These are phyloP conservation scores for Mimumesa dahlbomi DNA, from an alignment of 2,888 invertebrate genomes.

Conservation along the genomic window DNA sequence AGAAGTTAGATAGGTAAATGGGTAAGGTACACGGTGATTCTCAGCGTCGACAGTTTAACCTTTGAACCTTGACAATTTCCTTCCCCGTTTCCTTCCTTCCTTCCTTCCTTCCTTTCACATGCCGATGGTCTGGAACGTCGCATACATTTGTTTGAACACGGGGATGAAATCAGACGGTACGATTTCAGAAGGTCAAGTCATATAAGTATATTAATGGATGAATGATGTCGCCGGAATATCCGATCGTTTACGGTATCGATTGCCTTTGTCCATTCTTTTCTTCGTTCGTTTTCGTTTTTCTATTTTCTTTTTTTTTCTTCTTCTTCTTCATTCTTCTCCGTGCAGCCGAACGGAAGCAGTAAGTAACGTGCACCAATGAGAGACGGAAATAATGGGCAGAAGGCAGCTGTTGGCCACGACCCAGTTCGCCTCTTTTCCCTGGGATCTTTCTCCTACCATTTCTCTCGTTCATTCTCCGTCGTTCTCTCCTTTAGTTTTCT, in stretches of 20 bases:
- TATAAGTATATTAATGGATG: conserved; percentile 38
- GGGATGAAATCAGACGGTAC: neutral
- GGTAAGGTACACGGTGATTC: too few relatives aligned
- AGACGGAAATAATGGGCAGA: conserved; percentile 62
- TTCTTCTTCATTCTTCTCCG: conserved; percentile 37
- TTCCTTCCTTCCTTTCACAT: neutral
- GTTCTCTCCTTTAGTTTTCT: conserved; percentile 29
- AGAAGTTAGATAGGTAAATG: too few relatives aligned
- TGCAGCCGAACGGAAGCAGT: conserved; percentile 55
- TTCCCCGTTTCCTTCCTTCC: neutral
- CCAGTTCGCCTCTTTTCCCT: conserved; percentile 60
- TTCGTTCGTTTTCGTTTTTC: too few relatives aligned
- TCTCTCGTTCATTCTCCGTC: conserved; percentile 36
- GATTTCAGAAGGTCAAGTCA: conserved; percentile 38
- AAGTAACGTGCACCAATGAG: conserved; percentile 59
- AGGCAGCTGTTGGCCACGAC: conserved; percentile 63
- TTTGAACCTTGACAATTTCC: neutral
- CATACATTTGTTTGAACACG: neutral
- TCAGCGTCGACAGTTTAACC: too few relatives aligned
- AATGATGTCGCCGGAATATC: conserved; percentile 42
- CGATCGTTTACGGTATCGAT: conserved; percentile 54
- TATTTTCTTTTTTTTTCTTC: conserved; percentile 11
- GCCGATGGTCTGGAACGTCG: neutral
- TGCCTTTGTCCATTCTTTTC: conserved; percentile 40
- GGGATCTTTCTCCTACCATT: conserved; percentile 36